A percentile compares a stretch with the other conserved stretches of the same genome.
phyloP scores from a whole-genome alignment of 2,113 vertebrate genomes.

The Castor canadensis region DNA sequence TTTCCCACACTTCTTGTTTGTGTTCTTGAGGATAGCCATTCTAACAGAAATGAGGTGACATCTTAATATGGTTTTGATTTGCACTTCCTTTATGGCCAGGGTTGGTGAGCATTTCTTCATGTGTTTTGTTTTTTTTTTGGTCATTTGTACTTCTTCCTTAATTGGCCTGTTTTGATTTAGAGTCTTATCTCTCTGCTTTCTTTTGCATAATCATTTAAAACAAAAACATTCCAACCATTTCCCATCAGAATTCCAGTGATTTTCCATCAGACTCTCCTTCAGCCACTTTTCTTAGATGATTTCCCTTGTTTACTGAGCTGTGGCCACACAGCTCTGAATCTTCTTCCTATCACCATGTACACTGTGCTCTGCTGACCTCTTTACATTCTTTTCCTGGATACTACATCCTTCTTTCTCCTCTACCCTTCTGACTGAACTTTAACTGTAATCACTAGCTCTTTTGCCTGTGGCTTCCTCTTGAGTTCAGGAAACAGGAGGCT shows the following conservation, averaged over 20 bases:
- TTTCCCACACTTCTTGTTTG: too few relatives aligned
- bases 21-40: too few relatives aligned
- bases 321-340: not conserved
- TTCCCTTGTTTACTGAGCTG: not conserved
- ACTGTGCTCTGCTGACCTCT: fast-evolving
- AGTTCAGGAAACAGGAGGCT: not conserved
- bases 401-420: not conserved
- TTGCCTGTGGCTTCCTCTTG: not conserved
- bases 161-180: not conserved
- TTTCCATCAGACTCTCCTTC: not conserved
- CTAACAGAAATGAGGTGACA: too few relatives aligned
- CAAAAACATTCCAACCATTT: not conserved
- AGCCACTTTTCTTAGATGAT: not conserved
- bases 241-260: not conserved
- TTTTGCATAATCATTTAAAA: not conserved
- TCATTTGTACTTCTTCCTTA: too few relatives aligned
- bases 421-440: not conserved
- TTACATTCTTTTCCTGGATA: not conserved
- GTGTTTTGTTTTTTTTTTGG: too few relatives aligned
- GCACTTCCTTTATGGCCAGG: too few relatives aligned
- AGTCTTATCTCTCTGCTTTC: not conserved
- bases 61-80: too few relatives aligned
- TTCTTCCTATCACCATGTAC: not conserved
- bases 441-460: not conserved
- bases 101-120: too few relatives aligned